Conservation (phyloP, 1,140 invertebrate genomes). For the Zaprionus davidi region DNA sequence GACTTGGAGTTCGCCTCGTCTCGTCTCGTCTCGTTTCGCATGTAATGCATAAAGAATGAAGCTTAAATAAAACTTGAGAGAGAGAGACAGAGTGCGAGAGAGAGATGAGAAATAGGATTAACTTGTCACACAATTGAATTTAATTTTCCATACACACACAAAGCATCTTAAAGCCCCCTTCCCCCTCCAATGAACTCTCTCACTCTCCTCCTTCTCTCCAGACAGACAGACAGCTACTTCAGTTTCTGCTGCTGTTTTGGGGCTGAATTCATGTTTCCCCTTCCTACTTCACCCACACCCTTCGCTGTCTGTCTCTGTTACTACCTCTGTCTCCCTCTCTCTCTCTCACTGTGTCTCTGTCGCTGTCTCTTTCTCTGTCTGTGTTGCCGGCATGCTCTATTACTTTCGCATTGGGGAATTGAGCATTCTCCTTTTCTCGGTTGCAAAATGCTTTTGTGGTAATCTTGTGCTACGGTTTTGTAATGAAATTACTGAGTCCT, state of each 20-base stretch:
- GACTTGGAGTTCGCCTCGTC: slow-evolving; percentile 31
- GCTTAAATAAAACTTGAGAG: slow-evolving; percentile 81
- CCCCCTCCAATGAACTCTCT: background rate
- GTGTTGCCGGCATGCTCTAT: slow-evolving; percentile 47
- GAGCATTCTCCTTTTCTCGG: slow-evolving; percentile 3
- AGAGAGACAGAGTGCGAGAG: background rate
- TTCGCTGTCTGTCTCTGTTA: background rate
- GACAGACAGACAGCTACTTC: slow-evolving; percentile 27
- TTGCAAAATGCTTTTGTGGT: slow-evolving; percentile 61
- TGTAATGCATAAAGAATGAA: slow-evolving; percentile 83
- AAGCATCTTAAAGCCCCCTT: slow-evolving; percentile 54
- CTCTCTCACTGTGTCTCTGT: background rate
- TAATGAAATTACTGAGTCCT: slow-evolving; percentile 72
- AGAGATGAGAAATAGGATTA: slow-evolving; percentile 82
- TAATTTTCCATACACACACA: slow-evolving; percentile 75
- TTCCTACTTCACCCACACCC: background rate
- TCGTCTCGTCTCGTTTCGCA: slow-evolving; percentile 42
- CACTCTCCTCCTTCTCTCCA: background rate
- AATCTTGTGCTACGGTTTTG: slow-evolving; percentile 53
- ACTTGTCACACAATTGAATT: slow-evolving; percentile 84
- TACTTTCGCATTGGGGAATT: slow-evolving; percentile 72
- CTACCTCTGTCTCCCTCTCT: background rate
- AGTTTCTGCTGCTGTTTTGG: slow-evolving; percentile 36
- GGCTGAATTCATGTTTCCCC: slow-evolving; percentile 23
- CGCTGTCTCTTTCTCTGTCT: background rate